A percentile compares a stretch with the other conserved stretches of the same genome.
Evolutionary conservation across 2,888 invertebrate species (phyloP).

Genomic region (Cheilosia scutellata): DNA sequence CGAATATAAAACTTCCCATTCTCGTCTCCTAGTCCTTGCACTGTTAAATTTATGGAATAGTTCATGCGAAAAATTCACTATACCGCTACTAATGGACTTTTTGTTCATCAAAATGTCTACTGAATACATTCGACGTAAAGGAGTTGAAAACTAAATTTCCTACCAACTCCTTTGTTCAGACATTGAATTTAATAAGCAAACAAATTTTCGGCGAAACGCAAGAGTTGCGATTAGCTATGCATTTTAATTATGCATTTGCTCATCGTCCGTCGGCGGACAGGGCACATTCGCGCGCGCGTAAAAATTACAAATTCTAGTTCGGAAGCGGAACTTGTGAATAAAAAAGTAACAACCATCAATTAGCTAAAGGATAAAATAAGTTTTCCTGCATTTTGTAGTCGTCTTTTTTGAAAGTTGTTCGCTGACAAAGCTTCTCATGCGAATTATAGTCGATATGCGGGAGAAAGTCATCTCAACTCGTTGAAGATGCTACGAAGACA

Average conservation of each 20-base stretch:
- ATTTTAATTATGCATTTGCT: slow-evolving; percentile 60
- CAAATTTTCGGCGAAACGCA: slow-evolving; percentile 53
- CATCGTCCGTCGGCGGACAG: neutral
- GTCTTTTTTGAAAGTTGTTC: slow-evolving; percentile 14
- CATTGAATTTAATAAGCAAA: slow-evolving; percentile 60
- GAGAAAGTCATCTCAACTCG: slow-evolving; percentile 7
- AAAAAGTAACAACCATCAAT: slow-evolving; percentile 59
- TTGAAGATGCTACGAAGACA: slow-evolving; percentile 26
- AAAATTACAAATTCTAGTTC: slow-evolving; percentile 23
- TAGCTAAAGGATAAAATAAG: slow-evolving; percentile 24
- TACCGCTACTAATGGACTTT: slow-evolving; percentile 63
- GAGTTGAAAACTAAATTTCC: slow-evolving; percentile 17
- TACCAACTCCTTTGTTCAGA: neutral
- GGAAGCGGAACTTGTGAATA: slow-evolving; percentile 25
- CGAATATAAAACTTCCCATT: neutral
- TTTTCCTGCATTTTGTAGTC: neutral
- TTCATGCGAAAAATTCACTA: slow-evolving; percentile 55
- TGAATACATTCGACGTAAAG: slow-evolving; percentile 27
- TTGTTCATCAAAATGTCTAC: slow-evolving; percentile 50
- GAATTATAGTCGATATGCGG: neutral
- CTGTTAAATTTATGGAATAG: slow-evolving; percentile 36
- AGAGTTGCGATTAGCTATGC: slow-evolving; percentile 39
- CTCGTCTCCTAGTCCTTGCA: neutral
- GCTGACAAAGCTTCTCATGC: slow-evolving; percentile 7
- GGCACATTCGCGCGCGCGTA: slow-evolving; percentile 19